These are phyloP conservation scores for Reticulitermes lucifugus DNA, from an alignment of 2,888 invertebrate species.

Conservation along the genomic window DNA sequence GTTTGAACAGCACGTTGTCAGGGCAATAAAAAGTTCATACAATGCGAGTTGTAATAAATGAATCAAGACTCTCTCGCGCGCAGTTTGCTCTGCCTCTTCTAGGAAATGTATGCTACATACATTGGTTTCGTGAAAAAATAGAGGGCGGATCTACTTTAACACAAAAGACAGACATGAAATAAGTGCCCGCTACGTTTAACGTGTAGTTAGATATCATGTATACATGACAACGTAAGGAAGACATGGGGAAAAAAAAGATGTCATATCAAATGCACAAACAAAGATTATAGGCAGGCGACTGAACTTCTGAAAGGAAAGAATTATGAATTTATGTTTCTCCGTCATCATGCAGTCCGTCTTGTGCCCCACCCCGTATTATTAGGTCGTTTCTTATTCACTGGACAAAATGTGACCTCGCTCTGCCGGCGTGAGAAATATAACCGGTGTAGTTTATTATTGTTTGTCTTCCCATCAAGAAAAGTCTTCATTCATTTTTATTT, in stretches of 20 bases:
- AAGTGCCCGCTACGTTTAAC: background rate
- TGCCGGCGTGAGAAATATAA: conserved; percentile 20
- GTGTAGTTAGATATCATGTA: background rate
- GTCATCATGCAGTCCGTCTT: conserved; percentile 48
- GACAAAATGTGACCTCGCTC: background rate
- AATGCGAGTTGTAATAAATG: background rate
- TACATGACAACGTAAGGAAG: conserved; percentile 2
- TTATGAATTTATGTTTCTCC: conserved; percentile 42
- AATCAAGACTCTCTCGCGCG: background rate
- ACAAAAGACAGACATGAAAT: background rate
- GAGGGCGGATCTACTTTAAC: background rate
- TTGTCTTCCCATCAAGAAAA: conserved; percentile 9
- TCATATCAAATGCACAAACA: conserved; percentile 49
- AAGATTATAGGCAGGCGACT: conserved; percentile 46
- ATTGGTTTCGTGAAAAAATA: background rate
- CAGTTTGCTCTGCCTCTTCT: background rate
- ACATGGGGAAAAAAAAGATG: conserved; percentile 37
- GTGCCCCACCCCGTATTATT: conserved; percentile 38
- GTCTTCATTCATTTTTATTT: conserved; percentile 7
- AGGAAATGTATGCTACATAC: background rate
- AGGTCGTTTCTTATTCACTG: conserved; percentile 44
- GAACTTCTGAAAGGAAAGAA: conserved; percentile 44
- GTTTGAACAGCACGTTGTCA: background rate
- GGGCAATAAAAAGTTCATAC: background rate
- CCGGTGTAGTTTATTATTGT: background rate